Percentiles rank a stretch among this genome's conserved stretches.
Evolutionary conservation across 2,797 vertebrate genomes (phyloP).

Genomic region (Aldrovandia affinis): DNA sequence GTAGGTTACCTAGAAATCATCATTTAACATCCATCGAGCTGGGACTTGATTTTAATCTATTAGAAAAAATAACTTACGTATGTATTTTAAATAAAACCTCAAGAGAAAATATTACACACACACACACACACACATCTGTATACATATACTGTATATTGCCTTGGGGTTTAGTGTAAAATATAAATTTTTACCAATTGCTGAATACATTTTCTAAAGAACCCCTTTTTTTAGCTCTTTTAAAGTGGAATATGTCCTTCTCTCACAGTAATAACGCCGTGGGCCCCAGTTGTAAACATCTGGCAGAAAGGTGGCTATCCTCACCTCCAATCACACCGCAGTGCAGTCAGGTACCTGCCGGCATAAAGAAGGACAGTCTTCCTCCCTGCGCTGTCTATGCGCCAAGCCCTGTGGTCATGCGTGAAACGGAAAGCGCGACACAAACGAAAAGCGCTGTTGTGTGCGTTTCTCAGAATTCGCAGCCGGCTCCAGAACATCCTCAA

Average conservation of each 20-base stretch:
- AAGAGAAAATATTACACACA: not conserved
- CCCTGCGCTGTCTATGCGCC: not conserved
- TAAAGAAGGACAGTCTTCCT: not conserved
- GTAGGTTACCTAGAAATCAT: not conserved
- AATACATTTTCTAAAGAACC: not conserved
- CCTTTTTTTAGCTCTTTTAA: not conserved
- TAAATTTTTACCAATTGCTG: too few species aligned
- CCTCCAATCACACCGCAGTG: too few species aligned
- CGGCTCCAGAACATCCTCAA: not conserved
- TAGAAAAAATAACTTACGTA: not conserved
- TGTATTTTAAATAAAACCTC: not conserved
- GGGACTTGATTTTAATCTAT: not conserved
- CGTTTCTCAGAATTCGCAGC: conserved; percentile 22
- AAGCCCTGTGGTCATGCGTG: not conserved
- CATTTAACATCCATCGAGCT: not conserved
- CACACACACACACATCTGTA: too few species aligned
- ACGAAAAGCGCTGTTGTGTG: not conserved
- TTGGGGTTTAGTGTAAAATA: too few species aligned
- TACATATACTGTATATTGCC: too few species aligned
- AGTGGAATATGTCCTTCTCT: not conserved
- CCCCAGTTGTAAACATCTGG: too few species aligned
- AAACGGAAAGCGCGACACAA: not conserved
- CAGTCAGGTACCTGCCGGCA: too few species aligned
- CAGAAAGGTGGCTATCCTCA: too few species aligned
- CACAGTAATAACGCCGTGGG: not conserved